A percentile compares a stretch with the other conserved stretches of the same genome.
phyloP scores from a whole-genome alignment of 1,140 invertebrate species.

The Papilio glaucus region DNA sequence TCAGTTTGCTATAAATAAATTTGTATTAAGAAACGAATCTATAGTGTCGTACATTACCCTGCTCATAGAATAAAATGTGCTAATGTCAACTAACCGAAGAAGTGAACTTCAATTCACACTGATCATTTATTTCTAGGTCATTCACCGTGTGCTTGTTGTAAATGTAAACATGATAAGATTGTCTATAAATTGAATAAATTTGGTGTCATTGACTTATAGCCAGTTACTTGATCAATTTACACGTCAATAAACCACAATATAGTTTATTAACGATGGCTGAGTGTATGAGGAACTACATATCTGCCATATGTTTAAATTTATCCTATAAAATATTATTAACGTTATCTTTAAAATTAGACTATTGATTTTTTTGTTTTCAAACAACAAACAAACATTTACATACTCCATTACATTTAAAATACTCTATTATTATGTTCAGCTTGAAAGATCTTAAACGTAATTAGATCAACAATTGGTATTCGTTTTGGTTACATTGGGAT shows the following conservation, averaged over 20 bases:
- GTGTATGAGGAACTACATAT: not conserved
- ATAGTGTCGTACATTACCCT: not conserved
- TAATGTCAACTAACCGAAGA: not conserved
- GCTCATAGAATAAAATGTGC: not conserved
- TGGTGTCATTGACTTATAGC: conserved; percentile 46
- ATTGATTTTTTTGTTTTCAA: not conserved
- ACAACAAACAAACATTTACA: not conserved
- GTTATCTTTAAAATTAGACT: no score
- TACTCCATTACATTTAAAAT: no score
- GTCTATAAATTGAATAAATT: conserved; percentile 53
- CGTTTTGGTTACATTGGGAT: conserved; percentile 1
- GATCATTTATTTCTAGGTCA: conserved; percentile 37
- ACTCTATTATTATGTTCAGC: no score
- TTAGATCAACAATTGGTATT: no score
- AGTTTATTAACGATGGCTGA: not conserved
- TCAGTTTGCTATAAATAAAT: no score
- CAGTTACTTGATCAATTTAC: conserved; percentile 37
- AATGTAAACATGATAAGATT: conserved; percentile 52
- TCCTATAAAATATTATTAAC: no score
- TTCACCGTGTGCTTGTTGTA: conserved; percentile 30
- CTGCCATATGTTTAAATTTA: no score
- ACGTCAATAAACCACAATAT: conserved; percentile 16
- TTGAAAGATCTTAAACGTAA: no score
- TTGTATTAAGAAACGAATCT: no score
- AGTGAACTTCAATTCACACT: conserved; percentile 1